Percentiles rank a stretch among this genome's conserved stretches.
phyloP scores from a whole-genome alignment of 1,140 invertebrate genomes.

The Meteorus sp. region DNA sequence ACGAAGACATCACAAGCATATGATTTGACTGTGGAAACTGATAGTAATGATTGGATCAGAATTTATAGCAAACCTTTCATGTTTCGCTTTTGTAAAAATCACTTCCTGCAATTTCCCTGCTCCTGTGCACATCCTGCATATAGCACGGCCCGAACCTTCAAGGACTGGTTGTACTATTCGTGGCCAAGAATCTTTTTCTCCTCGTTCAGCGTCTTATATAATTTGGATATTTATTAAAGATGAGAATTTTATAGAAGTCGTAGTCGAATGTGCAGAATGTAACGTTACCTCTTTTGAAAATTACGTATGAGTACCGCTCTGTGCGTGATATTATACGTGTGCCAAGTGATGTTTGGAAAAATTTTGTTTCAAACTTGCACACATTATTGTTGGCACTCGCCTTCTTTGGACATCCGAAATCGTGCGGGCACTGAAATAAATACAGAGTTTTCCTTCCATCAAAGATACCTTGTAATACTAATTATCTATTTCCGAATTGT shows the following conservation, averaged over 20 bases:
- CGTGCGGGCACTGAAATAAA: constrained; percentile 75
- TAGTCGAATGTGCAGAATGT: background rate
- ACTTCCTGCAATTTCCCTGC: constrained; percentile 76
- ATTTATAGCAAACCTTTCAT: constrained; percentile 65
- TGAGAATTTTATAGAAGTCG: constrained; percentile 8
- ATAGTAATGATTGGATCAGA: constrained; percentile 29
- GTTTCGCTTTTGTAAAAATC: constrained; percentile 73
- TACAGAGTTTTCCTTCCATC: constrained; percentile 21
- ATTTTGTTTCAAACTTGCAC: constrained; percentile 77
- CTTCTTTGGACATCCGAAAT: constrained; percentile 73
- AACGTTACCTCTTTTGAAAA: constrained; percentile 75
- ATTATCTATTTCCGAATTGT: constrained; percentile 11
- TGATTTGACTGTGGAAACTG: constrained; percentile 1
- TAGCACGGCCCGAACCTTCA: constrained; percentile 67
- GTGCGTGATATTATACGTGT: constrained; percentile 42
- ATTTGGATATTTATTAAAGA: constrained; percentile 11
- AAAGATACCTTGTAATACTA: no score
- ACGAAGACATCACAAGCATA: constrained; percentile 17
- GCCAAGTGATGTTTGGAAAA: constrained; percentile 62
- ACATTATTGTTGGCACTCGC: constrained; percentile 63
- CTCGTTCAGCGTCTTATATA: constrained; percentile 49
- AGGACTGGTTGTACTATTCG: constrained; percentile 72
- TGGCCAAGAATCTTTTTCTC: constrained; percentile 69
- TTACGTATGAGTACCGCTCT: constrained; percentile 74
- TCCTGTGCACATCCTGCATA: constrained; percentile 78